Conservation (phyloP, 2,797 vertebrate species). For the Orestias chungarensis region DNA sequence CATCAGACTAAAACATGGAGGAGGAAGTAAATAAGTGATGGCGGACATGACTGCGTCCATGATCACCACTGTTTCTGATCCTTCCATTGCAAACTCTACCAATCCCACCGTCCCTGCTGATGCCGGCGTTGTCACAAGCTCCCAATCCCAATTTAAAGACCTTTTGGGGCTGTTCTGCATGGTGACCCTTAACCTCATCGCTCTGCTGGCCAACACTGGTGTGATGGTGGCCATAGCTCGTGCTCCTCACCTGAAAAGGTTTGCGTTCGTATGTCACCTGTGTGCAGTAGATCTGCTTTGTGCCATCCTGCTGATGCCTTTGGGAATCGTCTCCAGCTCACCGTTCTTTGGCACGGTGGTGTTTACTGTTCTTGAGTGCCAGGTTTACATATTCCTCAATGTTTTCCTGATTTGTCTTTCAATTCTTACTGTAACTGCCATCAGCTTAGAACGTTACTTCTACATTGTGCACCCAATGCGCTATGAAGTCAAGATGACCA, state of each 20-base stretch:
- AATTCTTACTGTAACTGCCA: constrained; percentile 90
- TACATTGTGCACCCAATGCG: constrained; percentile 94
- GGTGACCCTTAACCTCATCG: constrained; percentile 88
- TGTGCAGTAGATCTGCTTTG: constrained; percentile 91
- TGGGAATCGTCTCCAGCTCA: constrained; percentile 89
- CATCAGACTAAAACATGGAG: constrained; percentile 45
- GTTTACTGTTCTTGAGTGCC: constrained; percentile 88
- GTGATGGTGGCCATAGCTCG: constrained; percentile 90
- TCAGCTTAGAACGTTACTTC: constrained; percentile 92
- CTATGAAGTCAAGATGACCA: constrained; percentile 89
- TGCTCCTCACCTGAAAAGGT: constrained; percentile 88
- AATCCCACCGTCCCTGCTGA: constrained; percentile 73
- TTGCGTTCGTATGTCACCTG: constrained; percentile 91
- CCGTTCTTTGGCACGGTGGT: constrained; percentile 86
- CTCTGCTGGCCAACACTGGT: constrained; percentile 87
- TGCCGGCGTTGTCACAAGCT: constrained; percentile 76
- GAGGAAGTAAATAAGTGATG: constrained; percentile 68
- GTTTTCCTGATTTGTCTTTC: constrained; percentile 90
- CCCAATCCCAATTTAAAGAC: constrained; percentile 82
- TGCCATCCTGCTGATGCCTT: constrained; percentile 91
- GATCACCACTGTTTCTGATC: constrained; percentile 59
- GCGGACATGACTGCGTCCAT: constrained; percentile 69
- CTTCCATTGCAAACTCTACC: constrained; percentile 62
- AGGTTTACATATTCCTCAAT: constrained; percentile 89
- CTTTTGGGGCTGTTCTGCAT: constrained; percentile 87